A percentile compares a stretch with the other conserved stretches of the same genome.
phyloP scores from a whole-genome alignment of 2,888 invertebrate genomes.

The Polietes domitor region DNA sequence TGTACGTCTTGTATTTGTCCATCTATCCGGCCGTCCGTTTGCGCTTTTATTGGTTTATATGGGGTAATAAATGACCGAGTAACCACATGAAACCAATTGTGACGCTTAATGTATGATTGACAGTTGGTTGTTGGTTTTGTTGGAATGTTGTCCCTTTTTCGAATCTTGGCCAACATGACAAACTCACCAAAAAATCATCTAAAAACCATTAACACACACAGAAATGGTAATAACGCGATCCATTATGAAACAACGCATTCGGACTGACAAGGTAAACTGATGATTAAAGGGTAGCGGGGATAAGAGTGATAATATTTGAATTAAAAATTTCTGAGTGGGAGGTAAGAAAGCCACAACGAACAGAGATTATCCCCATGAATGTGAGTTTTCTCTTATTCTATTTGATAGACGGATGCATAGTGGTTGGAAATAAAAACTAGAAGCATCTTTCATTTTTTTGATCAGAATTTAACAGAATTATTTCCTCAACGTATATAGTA shows the following conservation, averaged over 20 bases:
- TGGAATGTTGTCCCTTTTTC: neutral
- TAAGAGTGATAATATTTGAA: neutral
- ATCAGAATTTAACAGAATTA: too few relatives aligned
- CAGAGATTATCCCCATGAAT: too few relatives aligned
- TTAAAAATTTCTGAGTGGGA: too few relatives aligned
- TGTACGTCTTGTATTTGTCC: neutral
- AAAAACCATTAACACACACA: constrained; percentile 53
- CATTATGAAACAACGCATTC: neutral
- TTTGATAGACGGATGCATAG: too few relatives aligned
- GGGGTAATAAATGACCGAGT: constrained; percentile 14
- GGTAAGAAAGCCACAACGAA: too few relatives aligned
- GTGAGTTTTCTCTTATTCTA: too few relatives aligned
- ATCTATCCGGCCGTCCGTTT: neutral
- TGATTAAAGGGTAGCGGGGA: neutral
- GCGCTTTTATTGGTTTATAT: neutral
- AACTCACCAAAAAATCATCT: constrained; percentile 53
- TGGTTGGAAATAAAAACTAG: too few relatives aligned
- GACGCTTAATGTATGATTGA: constrained; percentile 49
- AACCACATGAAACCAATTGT: constrained; percentile 16
- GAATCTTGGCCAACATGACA: neutral
- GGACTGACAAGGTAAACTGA: neutral
- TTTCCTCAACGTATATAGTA: too few relatives aligned
- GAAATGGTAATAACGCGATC: constrained; percentile 1
- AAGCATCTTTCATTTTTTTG: too few relatives aligned
- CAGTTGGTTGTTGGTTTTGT: neutral